Evolutionary conservation across 2,888 invertebrate genomes (phyloP), one percentile per base, ranked within the genome.

Genomic region (Carabus problematicus): DNA sequence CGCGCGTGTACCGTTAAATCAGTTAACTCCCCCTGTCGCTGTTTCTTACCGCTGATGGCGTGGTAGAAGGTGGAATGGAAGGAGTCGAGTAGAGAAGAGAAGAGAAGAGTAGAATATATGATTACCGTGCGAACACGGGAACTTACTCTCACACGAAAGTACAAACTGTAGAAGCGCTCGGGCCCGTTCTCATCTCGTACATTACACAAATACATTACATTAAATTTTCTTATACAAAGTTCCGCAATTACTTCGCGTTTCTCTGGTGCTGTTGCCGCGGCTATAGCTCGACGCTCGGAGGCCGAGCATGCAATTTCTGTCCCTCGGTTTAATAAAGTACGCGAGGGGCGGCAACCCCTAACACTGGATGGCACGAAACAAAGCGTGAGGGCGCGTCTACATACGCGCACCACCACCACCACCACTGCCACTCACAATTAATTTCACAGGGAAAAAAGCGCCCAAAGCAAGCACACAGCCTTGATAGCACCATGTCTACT

Each of bases 271-370:
- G 40, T 14, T n/a, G 29, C 29, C 3, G 29, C 6, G 29, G 29
- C 6, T 2, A 6, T 29, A n/a, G 29, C 29, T 29, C 16, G 47
- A 12, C 1, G 14, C 16, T 18, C 19, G 52, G 49, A 42, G 16
- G n/a, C n/a, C 11, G 16, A 11, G 71, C 73, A 72, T 72, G 73
- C 74, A 74, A 74, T 74, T 74, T 74, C 76, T 76, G 75, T 74
- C 74, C 74, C 66, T 74, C 71, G 73, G 74, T 75, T 75, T 75
- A 76, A 76, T 76, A 75, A 74, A 75, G 72, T 71, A 71, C 70
- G 69, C 71, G 71, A 71, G 71, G 71, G 73, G 72, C 69, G 69
- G 69, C 64, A 70, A 74, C 75, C 74, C 71, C 68, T 71, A 70
- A 72, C 70, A 66, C 64, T 70, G 72, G 75, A 74, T 56, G 64